Evolutionary conservation across 2,888 invertebrate species (phyloP), one percentile per base, ranked within the genome.

Genomic region (Scaptomyza polygonia): DNA sequence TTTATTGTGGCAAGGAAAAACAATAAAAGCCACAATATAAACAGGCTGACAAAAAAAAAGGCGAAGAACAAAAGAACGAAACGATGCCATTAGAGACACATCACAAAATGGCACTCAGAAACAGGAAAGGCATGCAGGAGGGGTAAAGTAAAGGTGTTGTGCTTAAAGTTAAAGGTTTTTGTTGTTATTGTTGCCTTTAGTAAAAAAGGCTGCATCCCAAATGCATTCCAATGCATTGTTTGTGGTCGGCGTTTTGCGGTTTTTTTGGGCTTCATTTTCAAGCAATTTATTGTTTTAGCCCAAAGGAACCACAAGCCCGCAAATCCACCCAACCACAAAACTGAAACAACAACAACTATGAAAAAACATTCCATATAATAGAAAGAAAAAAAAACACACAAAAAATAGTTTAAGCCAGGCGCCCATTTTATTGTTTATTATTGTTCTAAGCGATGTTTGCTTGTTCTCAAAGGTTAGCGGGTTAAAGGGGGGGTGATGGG

Each of bases 1-100:
- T 48, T 49, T 32, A n/a, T 39, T 9, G 52, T 9, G 7, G 6
- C 44, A 21, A 58, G 32, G 55, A 53, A 74, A 72, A 77, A 77
- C 77, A 74, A 74, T 77, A 74, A 74, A 77, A 74, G 67, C 77
- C 72, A 67, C 77, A 47, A 76, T 59, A 69, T 36, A 39, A 39
- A 39, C n/a, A 39, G 16, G 39, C 16, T 14, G 14, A 36, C n/a
- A n/a, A n/a, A n/a, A n/a, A n/a, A n/a, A 16, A 65, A 61, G 47
- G 83, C 56, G 62, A 79, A 79, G n/a, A 81, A 86, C 84, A 81
- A 81, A 86, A 80, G 85, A n/a, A n/a, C 25, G 25, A 81, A 81
- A 86, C 77, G 85, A 67, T 63, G 81, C 81, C 81, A 81, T 81
- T 81, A 81, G 87, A 81, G 81, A 81, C 81, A 81, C 85, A 81